Evolutionary conservation across 2,888 invertebrate genomes (phyloP).

Genomic region (Acheta domesticus): DNA sequence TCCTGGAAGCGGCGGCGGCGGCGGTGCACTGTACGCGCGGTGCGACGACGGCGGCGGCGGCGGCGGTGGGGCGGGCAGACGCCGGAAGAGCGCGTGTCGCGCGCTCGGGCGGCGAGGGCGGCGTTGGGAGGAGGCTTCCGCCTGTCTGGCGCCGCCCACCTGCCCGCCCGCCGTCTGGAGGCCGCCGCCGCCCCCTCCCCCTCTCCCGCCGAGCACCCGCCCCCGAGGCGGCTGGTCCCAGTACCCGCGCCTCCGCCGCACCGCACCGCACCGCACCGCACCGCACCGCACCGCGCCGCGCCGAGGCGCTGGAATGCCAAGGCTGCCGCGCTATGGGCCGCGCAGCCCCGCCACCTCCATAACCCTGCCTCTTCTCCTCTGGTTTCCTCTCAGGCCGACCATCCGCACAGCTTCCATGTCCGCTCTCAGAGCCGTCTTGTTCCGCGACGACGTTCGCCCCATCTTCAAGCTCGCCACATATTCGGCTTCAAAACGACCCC

Average conservation of each 20-base stretch:
- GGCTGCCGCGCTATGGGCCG: background rate
- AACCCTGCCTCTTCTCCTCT: background rate
- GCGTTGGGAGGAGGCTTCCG: background rate
- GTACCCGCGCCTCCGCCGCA: background rate
- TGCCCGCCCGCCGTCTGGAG: constrained; percentile 4
- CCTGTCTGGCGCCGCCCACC: background rate
- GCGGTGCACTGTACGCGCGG: background rate
- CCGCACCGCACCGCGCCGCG: background rate
- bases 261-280: background rate
- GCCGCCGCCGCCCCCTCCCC: background rate
- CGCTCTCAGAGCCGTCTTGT: no score
- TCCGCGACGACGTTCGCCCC: no score
- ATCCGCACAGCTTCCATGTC: no score
- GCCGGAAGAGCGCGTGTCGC: background rate
- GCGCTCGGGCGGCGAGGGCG: background rate
- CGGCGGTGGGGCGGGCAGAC: background rate
- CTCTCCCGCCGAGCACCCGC: background rate
- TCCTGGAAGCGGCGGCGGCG: constrained; percentile 5
- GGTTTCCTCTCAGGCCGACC: no score
- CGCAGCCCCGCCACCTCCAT: background rate
- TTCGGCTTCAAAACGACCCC: no score
- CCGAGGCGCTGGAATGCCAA: background rate
- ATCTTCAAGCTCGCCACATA: no score
- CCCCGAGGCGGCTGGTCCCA: background rate
- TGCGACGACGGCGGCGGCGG: background rate